These are phyloP conservation scores for Denticeps clupeoides DNA, from an alignment of 2,797 vertebrate species.

Conservation along the genomic window DNA sequence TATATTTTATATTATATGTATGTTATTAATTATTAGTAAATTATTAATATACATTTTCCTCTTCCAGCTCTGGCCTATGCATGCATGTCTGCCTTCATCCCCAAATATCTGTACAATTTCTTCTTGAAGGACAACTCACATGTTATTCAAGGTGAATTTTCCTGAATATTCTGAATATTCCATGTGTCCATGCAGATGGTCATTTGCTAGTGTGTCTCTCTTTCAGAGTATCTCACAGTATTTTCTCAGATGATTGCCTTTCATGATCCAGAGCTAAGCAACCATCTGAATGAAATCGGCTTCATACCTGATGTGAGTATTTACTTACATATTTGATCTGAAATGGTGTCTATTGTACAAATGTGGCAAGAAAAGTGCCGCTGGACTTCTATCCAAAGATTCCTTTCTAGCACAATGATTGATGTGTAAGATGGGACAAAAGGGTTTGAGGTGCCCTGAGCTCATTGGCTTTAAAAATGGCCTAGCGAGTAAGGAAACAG, in stretches of 20 bases:
- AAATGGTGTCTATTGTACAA: not conserved
- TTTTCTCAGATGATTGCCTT: conserved; percentile 99
- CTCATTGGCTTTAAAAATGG: too few relatives aligned
- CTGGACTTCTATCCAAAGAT: not conserved
- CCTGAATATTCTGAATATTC: too few relatives aligned
- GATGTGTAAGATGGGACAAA: too few relatives aligned
- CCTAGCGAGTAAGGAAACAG: too few relatives aligned
- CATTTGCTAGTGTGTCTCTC: not conserved
- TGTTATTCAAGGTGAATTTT: conserved; percentile 95
- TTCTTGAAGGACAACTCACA: conserved; percentile 98
- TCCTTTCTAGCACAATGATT: too few relatives aligned
- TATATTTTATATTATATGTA: too few relatives aligned
- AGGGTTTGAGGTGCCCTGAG: too few relatives aligned
- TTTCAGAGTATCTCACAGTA: conserved; percentile 90
- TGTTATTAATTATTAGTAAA: too few relatives aligned
- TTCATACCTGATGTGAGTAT: conserved; percentile 97
- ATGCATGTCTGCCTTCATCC: conserved; percentile 98
- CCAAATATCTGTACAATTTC: conserved; percentile 97
- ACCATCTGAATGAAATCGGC: conserved; percentile 95
- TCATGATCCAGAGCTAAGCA: conserved; percentile 95
- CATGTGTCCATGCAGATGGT: too few relatives aligned
- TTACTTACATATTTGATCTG: not conserved
- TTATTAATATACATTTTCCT: too few relatives aligned
- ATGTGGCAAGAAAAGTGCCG: not conserved
- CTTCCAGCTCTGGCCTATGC: conserved; percentile 86